A percentile compares a stretch with the other conserved stretches of the same genome.
These are phyloP conservation scores for Istiophorus platypterus DNA, from an alignment of 2,113 vertebrate genomes.

Conservation along the genomic window DNA sequence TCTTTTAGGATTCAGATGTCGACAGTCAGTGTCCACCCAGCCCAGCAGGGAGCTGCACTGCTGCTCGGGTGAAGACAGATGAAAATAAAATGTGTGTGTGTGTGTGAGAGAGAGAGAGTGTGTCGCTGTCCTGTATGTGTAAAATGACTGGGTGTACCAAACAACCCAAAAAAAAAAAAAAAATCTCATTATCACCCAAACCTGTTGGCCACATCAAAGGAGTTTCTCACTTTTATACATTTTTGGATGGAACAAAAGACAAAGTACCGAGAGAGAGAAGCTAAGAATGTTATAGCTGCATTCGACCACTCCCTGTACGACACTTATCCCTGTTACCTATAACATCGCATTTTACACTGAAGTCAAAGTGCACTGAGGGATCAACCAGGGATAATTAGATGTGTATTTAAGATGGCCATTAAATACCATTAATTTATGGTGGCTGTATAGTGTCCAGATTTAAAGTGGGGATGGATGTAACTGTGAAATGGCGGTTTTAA, in stretches of 20 bases:
- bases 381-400: slow-evolving; percentile 57
- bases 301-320: slow-evolving; percentile 3
- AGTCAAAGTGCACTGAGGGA: slow-evolving; percentile 30
- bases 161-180: background rate
- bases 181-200: slow-evolving; percentile 24
- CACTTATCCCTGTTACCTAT: slow-evolving; percentile 15
- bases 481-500: slow-evolving; percentile 33
- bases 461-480: slow-evolving; percentile 34
- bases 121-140: background rate
- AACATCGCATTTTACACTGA: slow-evolving; percentile 48
- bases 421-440: slow-evolving; percentile 54
- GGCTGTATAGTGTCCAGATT: slow-evolving; percentile 36
- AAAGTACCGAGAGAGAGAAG: background rate
- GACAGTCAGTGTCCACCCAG: slow-evolving; percentile 44
- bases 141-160: background rate
- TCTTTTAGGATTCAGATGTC: slow-evolving; percentile 40
- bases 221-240: background rate
- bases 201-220: background rate
- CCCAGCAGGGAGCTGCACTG: slow-evolving; percentile 10
- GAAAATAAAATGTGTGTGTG: slow-evolving; percentile 23
- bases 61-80: background rate
- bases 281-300: background rate
- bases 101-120: too few relatives aligned
- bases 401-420: slow-evolving; percentile 55
- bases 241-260: background rate